phyloP scores from a whole-genome alignment of 1,140 invertebrate species.

The Psix sp. region DNA sequence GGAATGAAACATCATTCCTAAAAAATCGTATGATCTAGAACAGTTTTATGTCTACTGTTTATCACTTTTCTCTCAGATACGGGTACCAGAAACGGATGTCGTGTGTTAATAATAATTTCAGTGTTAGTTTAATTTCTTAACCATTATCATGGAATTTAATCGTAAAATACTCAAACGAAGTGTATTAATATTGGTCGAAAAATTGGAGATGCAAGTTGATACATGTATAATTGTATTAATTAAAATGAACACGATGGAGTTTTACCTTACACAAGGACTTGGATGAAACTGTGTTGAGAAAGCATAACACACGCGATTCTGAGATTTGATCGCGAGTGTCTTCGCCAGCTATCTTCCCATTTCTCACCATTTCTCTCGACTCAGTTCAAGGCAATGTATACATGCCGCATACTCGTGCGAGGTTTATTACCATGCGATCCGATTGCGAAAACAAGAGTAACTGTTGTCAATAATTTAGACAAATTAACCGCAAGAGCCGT shows the following conservation, averaged over 20 bases:
- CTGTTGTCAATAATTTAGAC: constrained; percentile 31
- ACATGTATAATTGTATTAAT: not conserved
- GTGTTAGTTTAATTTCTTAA: too few relatives aligned
- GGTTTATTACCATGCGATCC: constrained; percentile 28
- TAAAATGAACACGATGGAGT: constrained; percentile 5
- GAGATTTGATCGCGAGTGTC: constrained; percentile 46
- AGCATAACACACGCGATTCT: constrained; percentile 67
- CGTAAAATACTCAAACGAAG: too few relatives aligned
- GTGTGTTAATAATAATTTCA: too few relatives aligned
- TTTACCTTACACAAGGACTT: constrained; percentile 27
- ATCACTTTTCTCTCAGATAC: too few relatives aligned
- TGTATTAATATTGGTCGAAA: too few relatives aligned
- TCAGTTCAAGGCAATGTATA: constrained; percentile 29
- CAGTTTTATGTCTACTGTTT: too few relatives aligned
- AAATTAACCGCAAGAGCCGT: constrained; percentile 14
- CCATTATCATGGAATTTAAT: too few relatives aligned
- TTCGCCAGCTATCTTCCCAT: constrained; percentile 27
- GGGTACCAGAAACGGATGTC: too few relatives aligned
- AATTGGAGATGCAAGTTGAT: constrained; percentile 37
- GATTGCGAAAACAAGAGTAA: constrained; percentile 42
- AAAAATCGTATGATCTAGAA: too few relatives aligned
- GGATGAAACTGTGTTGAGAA: constrained; percentile 65
- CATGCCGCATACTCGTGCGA: constrained; percentile 1
- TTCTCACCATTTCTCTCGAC: constrained; percentile 54
- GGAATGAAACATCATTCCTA: too few relatives aligned